Percentiles rank a stretch among this genome's conserved stretches.
Evolutionary conservation across 2,113 vertebrate genomes (phyloP).

Genomic region (Hippocampus comes): DNA sequence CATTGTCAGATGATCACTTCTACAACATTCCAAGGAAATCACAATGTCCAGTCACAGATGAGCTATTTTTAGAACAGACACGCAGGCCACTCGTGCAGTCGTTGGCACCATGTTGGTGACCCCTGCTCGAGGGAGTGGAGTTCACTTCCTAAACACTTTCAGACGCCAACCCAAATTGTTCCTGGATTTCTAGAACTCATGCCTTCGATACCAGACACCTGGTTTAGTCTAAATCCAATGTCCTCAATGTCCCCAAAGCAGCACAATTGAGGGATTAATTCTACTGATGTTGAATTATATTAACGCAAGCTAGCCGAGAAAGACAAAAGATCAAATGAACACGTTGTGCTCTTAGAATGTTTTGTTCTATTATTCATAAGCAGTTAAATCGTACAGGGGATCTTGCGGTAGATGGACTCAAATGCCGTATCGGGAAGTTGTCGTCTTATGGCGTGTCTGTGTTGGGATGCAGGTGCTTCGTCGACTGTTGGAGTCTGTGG

Average conservation of each 20-base stretch:
- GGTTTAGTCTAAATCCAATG: too few relatives aligned
- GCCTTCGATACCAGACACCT: too few relatives aligned
- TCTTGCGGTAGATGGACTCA: neutral
- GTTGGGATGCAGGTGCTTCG: conserved; percentile 58
- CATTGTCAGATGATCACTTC: neutral
- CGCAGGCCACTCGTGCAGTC: neutral
- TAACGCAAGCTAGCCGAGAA: neutral
- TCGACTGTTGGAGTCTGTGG: conserved; percentile 71
- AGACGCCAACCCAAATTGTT: neutral
- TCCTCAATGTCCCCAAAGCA: neutral
- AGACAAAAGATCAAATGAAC: neutral
- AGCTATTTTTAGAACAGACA: neutral
- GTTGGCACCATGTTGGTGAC: neutral
- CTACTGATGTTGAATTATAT: neutral
- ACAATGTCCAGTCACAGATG: neutral
- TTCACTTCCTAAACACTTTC: neutral
- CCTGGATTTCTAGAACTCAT: neutral
- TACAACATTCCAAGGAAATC: neutral
- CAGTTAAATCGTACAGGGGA: neutral
- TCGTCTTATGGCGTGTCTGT: neutral
- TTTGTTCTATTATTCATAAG: neutral
- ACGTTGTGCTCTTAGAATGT: neutral
- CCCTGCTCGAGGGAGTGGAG: neutral
- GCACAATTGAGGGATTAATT: neutral
- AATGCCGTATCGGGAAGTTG: neutral